Percentiles rank a stretch among this genome's conserved stretches.
Conservation (phyloP, 1,140 invertebrate species). For the Onthophagus taurus region DNA sequence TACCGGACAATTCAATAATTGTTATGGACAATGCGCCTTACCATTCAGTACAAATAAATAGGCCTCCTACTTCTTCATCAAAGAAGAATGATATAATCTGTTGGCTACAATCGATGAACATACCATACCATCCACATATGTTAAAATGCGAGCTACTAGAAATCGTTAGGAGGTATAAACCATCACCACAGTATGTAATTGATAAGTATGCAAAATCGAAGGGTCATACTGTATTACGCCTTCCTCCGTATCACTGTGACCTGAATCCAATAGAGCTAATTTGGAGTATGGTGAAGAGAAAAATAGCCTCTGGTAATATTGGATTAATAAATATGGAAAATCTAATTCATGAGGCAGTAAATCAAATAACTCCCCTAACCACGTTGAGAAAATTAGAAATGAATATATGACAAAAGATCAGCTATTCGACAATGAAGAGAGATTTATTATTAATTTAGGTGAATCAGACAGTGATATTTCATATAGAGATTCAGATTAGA, state of each 20-base stretch:
- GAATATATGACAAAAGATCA: conserved; percentile 6
- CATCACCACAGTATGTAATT: no score
- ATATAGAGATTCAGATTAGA: no score
- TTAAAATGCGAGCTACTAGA: no score
- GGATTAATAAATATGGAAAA: conserved; percentile 1
- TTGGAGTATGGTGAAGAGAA: conserved; percentile 9
- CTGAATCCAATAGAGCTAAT: conserved; percentile 12
- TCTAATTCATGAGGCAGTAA: neutral
- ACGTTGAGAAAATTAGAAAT: conserved; percentile 4
- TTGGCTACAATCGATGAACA: conserved; percentile 21
- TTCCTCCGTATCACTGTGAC: conserved; percentile 5
- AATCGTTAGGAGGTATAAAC: no score
- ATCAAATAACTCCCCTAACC: neutral
- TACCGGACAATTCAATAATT: conserved; percentile 26
- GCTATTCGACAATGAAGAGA: no score
- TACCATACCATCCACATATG: conserved; percentile 11
- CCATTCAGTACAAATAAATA: conserved; percentile 26
- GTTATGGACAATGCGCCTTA: conserved; percentile 37
- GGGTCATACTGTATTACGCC: no score
- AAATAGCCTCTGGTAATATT: conserved; percentile 1
- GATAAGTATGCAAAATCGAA: no score
- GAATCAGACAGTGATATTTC: no score
- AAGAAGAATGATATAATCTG: conserved; percentile 26
- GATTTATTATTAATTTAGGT: no score
- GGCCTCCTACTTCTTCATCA: no score